Percentiles rank a stretch among this genome's conserved stretches.
phyloP scores from a whole-genome alignment of 2,797 vertebrate species.

The Gymnothorax reevesii region DNA sequence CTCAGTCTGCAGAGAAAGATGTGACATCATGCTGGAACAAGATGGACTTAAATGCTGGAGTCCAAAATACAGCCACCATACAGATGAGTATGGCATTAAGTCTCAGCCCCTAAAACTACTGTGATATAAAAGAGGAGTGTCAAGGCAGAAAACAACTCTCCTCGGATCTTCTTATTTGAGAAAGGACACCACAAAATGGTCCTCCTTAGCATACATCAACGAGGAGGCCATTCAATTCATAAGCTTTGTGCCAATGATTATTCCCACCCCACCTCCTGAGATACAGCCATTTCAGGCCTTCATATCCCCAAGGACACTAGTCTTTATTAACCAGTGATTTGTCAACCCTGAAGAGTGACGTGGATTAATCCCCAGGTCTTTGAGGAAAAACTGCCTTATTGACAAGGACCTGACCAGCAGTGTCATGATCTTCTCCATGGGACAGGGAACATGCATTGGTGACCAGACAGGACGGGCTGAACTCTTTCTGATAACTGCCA shows the following conservation, averaged over 20 bases:
- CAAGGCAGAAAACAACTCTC: constrained; percentile 59
- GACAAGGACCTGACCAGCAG: constrained; percentile 67
- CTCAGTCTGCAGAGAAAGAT: constrained; percentile 29
- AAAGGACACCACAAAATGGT: constrained; percentile 35
- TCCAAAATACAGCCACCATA: constrained; percentile 60
- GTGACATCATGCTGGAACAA: constrained; percentile 47
- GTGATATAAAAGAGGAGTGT: constrained; percentile 68
- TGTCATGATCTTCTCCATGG: constrained; percentile 78
- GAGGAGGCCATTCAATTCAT: constrained; percentile 74
- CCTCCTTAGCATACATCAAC: not conserved
- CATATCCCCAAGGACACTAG: constrained; percentile 74
- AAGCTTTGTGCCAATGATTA: constrained; percentile 80
- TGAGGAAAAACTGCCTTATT: constrained; percentile 57
- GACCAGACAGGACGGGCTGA: constrained; percentile 76
- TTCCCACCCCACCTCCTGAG: constrained; percentile 76
- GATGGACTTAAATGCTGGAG: constrained; percentile 52
- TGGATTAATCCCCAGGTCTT: constrained; percentile 77
- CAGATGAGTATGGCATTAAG: constrained; percentile 65
- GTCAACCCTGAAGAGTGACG: constrained; percentile 73
- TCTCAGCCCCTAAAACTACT: constrained; percentile 63
- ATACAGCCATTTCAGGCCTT: constrained; percentile 70
- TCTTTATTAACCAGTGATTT: constrained; percentile 84
- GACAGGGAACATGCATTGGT: constrained; percentile 76
- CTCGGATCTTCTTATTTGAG: constrained; percentile 57
- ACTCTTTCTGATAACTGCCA: constrained; percentile 74